These are phyloP conservation scores for Sycobia sp. DNA, from an alignment of 1,140 invertebrate genomes.

Conservation along the genomic window DNA sequence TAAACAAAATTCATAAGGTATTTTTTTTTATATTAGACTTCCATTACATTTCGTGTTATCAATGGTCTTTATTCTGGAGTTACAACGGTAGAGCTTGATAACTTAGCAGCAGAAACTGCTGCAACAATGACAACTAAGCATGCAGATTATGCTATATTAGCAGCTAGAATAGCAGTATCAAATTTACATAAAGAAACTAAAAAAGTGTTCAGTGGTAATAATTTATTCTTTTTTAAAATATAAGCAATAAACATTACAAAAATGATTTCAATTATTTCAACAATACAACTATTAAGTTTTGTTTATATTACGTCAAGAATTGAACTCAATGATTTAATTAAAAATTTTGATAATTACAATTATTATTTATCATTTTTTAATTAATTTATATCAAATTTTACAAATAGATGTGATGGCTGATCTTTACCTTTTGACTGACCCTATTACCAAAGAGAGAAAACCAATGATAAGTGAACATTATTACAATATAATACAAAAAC, in stretches of 20 bases:
- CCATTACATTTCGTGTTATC: slow-evolving; percentile 88
- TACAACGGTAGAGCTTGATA: slow-evolving; percentile 95
- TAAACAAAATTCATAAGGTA: not conserved
- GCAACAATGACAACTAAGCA: slow-evolving; percentile 96
- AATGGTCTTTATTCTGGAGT: slow-evolving; percentile 94
- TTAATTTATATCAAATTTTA: not conserved
- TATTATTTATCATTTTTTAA: not conserved
- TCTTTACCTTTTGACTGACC: slow-evolving; percentile 79
- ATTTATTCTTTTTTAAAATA: not conserved
- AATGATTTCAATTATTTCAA: too few species aligned
- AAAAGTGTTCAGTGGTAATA: slow-evolving; percentile 82
- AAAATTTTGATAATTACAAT: not conserved
- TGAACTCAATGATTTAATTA: too few species aligned
- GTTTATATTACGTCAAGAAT: too few species aligned
- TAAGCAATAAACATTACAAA: too few species aligned
- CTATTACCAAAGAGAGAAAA: slow-evolving; percentile 69
- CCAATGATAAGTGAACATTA: slow-evolving; percentile 89
- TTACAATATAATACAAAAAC: slow-evolving; percentile 83
- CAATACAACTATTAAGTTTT: too few species aligned
- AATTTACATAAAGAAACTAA: slow-evolving; percentile 98
- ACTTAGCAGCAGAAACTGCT: slow-evolving; percentile 94
- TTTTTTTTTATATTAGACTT: slow-evolving; percentile 63
- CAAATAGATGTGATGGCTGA: slow-evolving; percentile 89
- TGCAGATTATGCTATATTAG: slow-evolving; percentile 95
- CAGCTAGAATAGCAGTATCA: slow-evolving; percentile 93